A percentile compares a stretch with the other conserved stretches of the same genome.
These are phyloP conservation scores for Recurvirostra avosetta DNA, from an alignment of 2,113 vertebrate species.

Conservation along the genomic window DNA sequence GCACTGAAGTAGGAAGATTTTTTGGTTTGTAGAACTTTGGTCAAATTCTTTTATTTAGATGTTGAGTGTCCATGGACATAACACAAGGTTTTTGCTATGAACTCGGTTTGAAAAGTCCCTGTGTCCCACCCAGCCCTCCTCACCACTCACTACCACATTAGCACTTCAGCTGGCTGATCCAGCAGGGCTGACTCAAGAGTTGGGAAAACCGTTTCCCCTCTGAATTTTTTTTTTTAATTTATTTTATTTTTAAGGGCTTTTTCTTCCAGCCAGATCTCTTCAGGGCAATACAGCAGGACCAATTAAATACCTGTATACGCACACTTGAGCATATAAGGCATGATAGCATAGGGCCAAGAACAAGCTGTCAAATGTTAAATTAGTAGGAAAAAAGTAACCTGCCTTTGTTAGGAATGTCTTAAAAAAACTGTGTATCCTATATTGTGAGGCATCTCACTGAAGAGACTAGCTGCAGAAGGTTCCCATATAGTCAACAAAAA, in stretches of 20 bases:
- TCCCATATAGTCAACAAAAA: neutral
- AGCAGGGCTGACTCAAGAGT: neutral
- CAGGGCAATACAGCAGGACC: neutral
- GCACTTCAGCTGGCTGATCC: neutral
- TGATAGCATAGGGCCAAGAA: neutral
- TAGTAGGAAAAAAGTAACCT: neutral
- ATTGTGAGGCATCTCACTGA: neutral
- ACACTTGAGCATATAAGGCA: neutral
- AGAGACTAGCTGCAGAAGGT: neutral
- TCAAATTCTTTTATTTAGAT: neutral
- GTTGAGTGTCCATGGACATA: fast-evolving
- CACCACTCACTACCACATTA: no score
- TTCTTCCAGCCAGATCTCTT: neutral
- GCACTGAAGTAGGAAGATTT: neutral
- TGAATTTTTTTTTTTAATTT: neutral
- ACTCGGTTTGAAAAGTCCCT: neutral
- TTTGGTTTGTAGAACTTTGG: neutral
- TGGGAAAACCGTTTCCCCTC: neutral
- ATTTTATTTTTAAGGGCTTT: neutral
- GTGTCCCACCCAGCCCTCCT: neutral
- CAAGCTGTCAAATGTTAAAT: neutral
- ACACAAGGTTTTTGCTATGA: neutral
- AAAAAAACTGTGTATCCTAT: neutral
- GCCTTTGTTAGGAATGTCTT: neutral
- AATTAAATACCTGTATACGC: neutral